Evolutionary conservation across 2,113 vertebrate species (phyloP).

Genomic region (Cyprinodon tularosa): DNA sequence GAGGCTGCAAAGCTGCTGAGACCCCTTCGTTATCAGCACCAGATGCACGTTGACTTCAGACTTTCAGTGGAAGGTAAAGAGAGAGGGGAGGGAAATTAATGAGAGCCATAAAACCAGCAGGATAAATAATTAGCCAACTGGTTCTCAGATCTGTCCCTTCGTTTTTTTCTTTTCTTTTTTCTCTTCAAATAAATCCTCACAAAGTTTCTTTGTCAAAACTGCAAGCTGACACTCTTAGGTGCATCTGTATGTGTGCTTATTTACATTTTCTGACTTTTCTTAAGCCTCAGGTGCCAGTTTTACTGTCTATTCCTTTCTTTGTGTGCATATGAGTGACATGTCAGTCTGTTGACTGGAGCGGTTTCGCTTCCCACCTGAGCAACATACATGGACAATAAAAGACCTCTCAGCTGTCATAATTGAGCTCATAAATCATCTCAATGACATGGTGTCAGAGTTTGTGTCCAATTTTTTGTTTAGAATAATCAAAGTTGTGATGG

Average conservation of each 20-base stretch:
- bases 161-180: constrained; percentile 67
- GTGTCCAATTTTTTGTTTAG: constrained; percentile 56
- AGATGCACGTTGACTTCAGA: constrained; percentile 81
- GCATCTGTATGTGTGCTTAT: neutral
- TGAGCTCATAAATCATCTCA: constrained; percentile 67
- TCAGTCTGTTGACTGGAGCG: constrained; percentile 57
- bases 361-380: constrained; percentile 48
- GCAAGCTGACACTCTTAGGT: constrained; percentile 17
- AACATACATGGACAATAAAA: constrained; percentile 37
- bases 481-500: constrained; percentile 62
- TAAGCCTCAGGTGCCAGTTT: constrained; percentile 37
- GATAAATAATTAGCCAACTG: constrained; percentile 82
- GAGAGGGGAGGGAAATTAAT: constrained; percentile 80
- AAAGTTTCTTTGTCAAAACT: constrained; percentile 71
- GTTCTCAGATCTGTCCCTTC: constrained; percentile 66
- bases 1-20: constrained; percentile 64
- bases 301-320: constrained; percentile 39
- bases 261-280: constrained; percentile 12
- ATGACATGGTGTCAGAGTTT: constrained; percentile 61
- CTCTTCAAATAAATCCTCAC: constrained; percentile 59
- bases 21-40: constrained; percentile 77
- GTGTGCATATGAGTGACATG: constrained; percentile 52
- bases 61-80: constrained; percentile 79
- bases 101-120: constrained; percentile 80
- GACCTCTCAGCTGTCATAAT: constrained; percentile 54